These are phyloP conservation scores for Herminia tarsipennalis DNA, from an alignment of 2,888 invertebrate species.

Conservation along the genomic window DNA sequence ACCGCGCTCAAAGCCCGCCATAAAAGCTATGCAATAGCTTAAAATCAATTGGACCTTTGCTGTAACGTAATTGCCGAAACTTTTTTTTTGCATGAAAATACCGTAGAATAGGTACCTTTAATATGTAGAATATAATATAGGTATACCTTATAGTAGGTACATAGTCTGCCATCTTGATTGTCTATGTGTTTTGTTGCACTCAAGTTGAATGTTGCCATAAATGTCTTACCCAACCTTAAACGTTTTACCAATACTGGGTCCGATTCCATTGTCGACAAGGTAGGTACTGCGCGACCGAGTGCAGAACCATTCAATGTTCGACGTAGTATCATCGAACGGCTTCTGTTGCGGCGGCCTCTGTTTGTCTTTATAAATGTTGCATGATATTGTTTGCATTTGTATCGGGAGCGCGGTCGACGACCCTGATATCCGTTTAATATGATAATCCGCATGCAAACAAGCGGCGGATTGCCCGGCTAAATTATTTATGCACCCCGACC, in stretches of 20 bases:
- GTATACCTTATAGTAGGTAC: too few relatives aligned
- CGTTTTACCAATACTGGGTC: conserved; percentile 9
- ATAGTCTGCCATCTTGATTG: too few relatives aligned
- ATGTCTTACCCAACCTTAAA: conserved; percentile 8
- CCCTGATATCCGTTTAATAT: conserved; percentile 84
- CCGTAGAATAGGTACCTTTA: too few relatives aligned
- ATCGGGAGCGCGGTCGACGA: conserved; percentile 66
- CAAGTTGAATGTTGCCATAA: conserved; percentile 6
- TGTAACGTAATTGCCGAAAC: too few relatives aligned
- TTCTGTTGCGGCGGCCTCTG: conserved; percentile 50
- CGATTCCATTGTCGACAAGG: conserved; percentile 13
- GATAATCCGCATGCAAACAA: conserved; percentile 85
- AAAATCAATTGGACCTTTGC: too few relatives aligned
- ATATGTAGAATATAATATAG: too few relatives aligned
- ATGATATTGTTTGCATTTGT: conserved; percentile 80
- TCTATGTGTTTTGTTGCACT: background rate
- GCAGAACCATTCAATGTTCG: conserved; percentile 23
- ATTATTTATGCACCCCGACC: conserved; percentile 83
- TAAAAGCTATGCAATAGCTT: too few relatives aligned
- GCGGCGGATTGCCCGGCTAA: conserved; percentile 79
- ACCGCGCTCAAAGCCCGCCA: too few relatives aligned
- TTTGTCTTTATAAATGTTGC: conserved; percentile 77
- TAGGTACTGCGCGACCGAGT: background rate
- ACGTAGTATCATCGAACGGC: conserved; percentile 15
- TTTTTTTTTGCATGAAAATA: too few relatives aligned